These are phyloP conservation scores for Centropus bengalensis DNA, from an alignment of 2,113 vertebrate genomes.

Conservation along the genomic window DNA sequence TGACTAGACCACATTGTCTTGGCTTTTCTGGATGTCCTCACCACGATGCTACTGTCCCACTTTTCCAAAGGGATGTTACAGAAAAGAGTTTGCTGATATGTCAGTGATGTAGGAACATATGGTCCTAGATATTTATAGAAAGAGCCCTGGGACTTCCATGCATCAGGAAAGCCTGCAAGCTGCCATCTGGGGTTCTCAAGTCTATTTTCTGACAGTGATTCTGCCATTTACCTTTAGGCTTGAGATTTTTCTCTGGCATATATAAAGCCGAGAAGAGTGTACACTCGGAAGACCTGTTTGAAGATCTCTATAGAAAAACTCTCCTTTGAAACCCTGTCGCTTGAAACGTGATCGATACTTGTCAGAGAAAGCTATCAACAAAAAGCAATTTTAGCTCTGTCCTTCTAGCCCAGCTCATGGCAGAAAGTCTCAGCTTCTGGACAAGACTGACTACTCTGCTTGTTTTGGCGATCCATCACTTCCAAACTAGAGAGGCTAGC, in stretches of 20 bases:
- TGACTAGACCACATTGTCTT: not conserved
- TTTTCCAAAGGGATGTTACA: not conserved
- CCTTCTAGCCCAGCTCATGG: not conserved
- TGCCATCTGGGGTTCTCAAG: constrained; percentile 2
- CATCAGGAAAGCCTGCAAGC: not conserved
- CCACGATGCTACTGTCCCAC: not conserved
- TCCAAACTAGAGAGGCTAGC: not conserved
- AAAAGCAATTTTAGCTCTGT: not conserved
- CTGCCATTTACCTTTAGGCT: not conserved
- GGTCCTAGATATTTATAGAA: constrained; percentile 28
- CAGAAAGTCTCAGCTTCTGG: not conserved
- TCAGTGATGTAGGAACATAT: not conserved
- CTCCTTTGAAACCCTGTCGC: not conserved
- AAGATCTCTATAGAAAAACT: not conserved
- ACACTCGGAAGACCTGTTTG: not conserved
- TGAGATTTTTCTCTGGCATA: not conserved
- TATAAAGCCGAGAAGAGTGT: not conserved
- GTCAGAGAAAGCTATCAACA: not conserved
- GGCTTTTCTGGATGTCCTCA: not conserved
- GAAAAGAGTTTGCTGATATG: not conserved
- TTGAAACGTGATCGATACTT: not conserved
- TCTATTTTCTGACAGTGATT: not conserved
- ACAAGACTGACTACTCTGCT: not conserved
- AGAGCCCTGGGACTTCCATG: not conserved
- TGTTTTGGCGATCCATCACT: not conserved